Percentiles rank a stretch among this genome's conserved stretches.
Evolutionary conservation across 1,140 invertebrate genomes (phyloP).

Genomic region (Calephelis nemesis): DNA sequence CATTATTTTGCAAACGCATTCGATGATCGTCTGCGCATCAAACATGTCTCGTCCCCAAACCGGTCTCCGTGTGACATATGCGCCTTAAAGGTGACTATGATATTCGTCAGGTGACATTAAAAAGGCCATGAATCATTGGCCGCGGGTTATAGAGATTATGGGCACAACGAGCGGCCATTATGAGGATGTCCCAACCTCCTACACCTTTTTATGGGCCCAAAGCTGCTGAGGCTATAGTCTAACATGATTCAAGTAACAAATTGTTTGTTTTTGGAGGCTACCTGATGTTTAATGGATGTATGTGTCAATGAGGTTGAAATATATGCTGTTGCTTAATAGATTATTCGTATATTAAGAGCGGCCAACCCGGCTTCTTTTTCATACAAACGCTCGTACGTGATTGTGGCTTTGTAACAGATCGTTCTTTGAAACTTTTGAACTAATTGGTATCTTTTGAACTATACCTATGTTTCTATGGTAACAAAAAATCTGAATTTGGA

Average conservation of each 20-base stretch:
- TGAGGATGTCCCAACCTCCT: constrained; percentile 35
- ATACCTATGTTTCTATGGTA: too few relatives aligned
- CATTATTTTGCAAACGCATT: too few relatives aligned
- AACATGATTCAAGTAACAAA: background rate
- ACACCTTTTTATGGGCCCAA: constrained; percentile 30
- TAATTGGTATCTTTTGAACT: too few relatives aligned
- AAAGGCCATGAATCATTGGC: constrained; percentile 52
- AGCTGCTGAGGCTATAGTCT: background rate
- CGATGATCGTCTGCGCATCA: too few relatives aligned
- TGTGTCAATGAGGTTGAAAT: background rate
- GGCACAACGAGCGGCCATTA: constrained; percentile 30
- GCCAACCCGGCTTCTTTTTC: too few relatives aligned
- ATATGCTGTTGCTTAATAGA: background rate
- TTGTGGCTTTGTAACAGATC: too few relatives aligned
- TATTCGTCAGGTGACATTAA: constrained; percentile 58
- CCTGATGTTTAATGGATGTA: background rate
- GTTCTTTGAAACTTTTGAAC: too few relatives aligned
- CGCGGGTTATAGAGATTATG: constrained; percentile 31
- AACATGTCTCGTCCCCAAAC: constrained; percentile 28
- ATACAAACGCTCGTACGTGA: too few relatives aligned
- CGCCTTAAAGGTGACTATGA: constrained; percentile 38
- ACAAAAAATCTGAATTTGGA: too few relatives aligned
- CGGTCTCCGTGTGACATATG: constrained; percentile 43
- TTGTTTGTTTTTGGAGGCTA: constrained; percentile 5
- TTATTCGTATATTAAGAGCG: too few relatives aligned